phyloP scores from a whole-genome alignment of 1,140 invertebrate species.

The Calephelis nemesis region DNA sequence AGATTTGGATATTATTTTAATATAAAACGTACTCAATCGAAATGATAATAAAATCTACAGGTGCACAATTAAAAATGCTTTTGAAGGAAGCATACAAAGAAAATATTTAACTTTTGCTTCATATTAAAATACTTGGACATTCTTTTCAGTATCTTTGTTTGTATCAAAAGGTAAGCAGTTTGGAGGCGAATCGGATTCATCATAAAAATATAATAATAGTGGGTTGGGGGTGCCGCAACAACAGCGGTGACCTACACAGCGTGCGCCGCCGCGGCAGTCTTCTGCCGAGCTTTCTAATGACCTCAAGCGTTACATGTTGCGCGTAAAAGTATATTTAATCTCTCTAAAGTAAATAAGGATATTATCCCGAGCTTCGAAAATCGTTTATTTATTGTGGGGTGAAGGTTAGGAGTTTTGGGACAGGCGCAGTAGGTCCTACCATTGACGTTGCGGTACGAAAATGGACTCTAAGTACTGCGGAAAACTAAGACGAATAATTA shows the following conservation, averaged over 20 bases:
- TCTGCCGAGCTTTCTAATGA: slow-evolving; percentile 75
- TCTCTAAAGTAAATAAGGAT: slow-evolving; percentile 47
- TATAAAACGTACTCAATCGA: not conserved
- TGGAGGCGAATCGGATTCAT: slow-evolving; percentile 63
- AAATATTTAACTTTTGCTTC: not conserved
- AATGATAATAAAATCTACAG: not conserved
- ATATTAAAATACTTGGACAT: not conserved
- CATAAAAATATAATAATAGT: slow-evolving; percentile 79
- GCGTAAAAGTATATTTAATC: slow-evolving; percentile 49
- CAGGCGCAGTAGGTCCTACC: slow-evolving; percentile 48
- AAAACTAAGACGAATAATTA: slow-evolving; percentile 66
- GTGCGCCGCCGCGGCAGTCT: slow-evolving; percentile 77
- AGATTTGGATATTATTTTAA: slow-evolving; percentile 4
- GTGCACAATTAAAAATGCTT: not conserved
- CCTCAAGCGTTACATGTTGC: slow-evolving; percentile 70
- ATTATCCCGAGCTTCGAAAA: slow-evolving; percentile 48
- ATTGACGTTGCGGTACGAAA: slow-evolving; percentile 47
- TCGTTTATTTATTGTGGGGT: slow-evolving; percentile 51
- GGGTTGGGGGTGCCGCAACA: slow-evolving; percentile 72
- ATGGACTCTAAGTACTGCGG: slow-evolving; percentile 62
- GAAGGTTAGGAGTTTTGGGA: slow-evolving; percentile 40
- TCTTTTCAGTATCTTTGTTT: slow-evolving; percentile 8
- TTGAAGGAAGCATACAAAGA: not conserved
- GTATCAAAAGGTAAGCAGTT: slow-evolving; percentile 29
- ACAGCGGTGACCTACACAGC: slow-evolving; percentile 69